phyloP scores from a whole-genome alignment of 2,797 vertebrate species.

The Syndactyla subalaris region DNA sequence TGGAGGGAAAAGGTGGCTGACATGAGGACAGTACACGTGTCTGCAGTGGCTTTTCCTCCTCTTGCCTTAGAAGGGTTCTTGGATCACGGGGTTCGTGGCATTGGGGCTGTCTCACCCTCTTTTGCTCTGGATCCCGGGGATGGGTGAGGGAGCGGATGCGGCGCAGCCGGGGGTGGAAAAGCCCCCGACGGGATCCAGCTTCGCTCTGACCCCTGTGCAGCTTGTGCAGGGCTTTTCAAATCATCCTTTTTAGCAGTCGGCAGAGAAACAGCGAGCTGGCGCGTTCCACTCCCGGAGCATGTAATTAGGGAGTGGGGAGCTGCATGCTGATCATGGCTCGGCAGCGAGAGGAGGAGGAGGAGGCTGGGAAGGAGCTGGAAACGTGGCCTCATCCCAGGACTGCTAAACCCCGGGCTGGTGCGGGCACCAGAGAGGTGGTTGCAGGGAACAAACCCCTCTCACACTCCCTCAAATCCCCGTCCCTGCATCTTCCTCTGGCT shows the following conservation, averaged over 20 bases:
- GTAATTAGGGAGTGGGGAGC: conserved; percentile 45
- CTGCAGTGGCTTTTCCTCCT: neutral
- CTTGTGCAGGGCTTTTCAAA: conserved; percentile 1
- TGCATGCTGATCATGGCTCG: neutral
- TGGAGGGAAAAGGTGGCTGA: neutral
- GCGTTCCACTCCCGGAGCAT: conserved; percentile 51
- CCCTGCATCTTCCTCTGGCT: rapidly evolving
- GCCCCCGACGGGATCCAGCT: neutral
- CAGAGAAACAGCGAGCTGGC: conserved; percentile 24
- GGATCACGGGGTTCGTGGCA: rapidly evolving
- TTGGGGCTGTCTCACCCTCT: neutral
- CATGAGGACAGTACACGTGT: rapidly evolving
- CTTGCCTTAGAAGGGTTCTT: rapidly evolving
- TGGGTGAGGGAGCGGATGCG: neutral
- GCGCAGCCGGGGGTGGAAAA: neutral
- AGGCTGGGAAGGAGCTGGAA: neutral
- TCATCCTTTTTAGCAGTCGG: conserved; percentile 18
- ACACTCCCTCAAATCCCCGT: rapidly evolving
- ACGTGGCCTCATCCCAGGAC: neutral
- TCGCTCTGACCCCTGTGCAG: neutral
- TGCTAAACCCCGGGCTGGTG: neutral
- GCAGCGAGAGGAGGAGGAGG: neutral
- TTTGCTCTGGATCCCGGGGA: rapidly evolving
- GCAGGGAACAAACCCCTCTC: neutral
- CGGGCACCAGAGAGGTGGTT: rapidly evolving